These are phyloP conservation scores for Acrocephalus kingi DNA, from an alignment of 2,113 vertebrate species.

Conservation along the genomic window DNA sequence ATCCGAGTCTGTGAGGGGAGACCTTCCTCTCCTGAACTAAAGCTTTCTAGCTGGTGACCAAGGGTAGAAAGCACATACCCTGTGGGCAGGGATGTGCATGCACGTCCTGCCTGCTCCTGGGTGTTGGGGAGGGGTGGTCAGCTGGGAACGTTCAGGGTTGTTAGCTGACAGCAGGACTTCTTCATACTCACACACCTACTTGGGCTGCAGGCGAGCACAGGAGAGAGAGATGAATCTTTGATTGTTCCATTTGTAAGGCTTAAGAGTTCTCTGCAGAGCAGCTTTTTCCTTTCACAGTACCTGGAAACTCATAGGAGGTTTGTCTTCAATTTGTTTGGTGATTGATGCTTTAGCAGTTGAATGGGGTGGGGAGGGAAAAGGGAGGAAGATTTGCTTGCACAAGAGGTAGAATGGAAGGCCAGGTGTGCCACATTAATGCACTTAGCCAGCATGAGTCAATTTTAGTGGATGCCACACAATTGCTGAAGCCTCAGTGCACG, in stretches of 20 bases:
- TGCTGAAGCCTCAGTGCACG: not conserved
- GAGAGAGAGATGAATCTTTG: not conserved
- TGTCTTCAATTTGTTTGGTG: not conserved
- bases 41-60: not conserved
- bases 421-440: not conserved
- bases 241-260: not conserved
- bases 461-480: not conserved
- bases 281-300: not conserved
- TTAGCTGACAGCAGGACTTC: not conserved
- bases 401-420: not conserved
- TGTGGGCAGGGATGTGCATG: accelerated
- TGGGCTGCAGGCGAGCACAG: not conserved
- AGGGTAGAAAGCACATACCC: not conserved
- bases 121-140: not conserved
- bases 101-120: not conserved
- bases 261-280: not conserved
- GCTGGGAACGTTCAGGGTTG: accelerated
- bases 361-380: not conserved
- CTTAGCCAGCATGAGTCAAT: not conserved
- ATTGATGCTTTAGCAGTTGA: not conserved
- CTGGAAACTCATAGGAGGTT: not conserved
- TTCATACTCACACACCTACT: not conserved
- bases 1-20: not conserved
- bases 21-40: not conserved
- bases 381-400: not conserved